Percentiles rank a stretch among this genome's conserved stretches.
Conservation (phyloP, 2,797 vertebrate species). For the Betta splendens region DNA sequence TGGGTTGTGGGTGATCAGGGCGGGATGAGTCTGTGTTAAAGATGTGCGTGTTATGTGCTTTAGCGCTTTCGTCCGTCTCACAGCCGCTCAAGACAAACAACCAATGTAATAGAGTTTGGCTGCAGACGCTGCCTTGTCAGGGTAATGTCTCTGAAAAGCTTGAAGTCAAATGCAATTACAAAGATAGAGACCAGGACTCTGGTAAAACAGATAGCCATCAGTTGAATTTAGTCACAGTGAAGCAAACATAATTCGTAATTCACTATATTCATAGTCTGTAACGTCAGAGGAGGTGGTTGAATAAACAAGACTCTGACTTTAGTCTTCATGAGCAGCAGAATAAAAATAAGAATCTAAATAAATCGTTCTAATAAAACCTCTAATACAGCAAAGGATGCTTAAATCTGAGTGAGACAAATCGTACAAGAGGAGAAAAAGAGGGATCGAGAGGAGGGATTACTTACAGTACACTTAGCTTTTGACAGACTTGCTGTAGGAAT, state of each 20-base stretch:
- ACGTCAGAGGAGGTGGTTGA: conserved; percentile 13
- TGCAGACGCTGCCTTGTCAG: conserved; percentile 54
- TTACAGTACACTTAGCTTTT: conserved; percentile 75
- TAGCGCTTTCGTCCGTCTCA: conserved; percentile 55
- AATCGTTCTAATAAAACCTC: conserved; percentile 24
- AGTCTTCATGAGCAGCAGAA: conserved; percentile 1
- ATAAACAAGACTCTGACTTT: not conserved
- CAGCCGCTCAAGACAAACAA: conserved; percentile 55
- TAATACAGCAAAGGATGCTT: conserved; percentile 22
- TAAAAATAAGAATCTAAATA: conserved; percentile 17
- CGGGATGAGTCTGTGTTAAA: conserved; percentile 30
- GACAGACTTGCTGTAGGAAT: conserved; percentile 73
- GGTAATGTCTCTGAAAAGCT: conserved; percentile 63
- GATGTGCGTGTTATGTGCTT: conserved; percentile 7
- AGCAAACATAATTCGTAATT: conserved; percentile 30
- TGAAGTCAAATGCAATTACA: conserved; percentile 67
- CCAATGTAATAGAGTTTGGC: conserved; percentile 55
- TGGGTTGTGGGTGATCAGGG: conserved; percentile 39
- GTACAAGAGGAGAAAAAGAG: conserved; percentile 29
- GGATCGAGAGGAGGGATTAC: conserved; percentile 61
- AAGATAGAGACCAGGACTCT: conserved; percentile 42
- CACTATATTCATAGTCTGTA: conserved; percentile 20
- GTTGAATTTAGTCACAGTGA: conserved; percentile 39
- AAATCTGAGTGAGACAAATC: conserved; percentile 51
- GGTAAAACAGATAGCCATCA: conserved; percentile 28